phyloP scores from a whole-genome alignment of 1,140 invertebrate species.

The Brachionus angularis region DNA sequence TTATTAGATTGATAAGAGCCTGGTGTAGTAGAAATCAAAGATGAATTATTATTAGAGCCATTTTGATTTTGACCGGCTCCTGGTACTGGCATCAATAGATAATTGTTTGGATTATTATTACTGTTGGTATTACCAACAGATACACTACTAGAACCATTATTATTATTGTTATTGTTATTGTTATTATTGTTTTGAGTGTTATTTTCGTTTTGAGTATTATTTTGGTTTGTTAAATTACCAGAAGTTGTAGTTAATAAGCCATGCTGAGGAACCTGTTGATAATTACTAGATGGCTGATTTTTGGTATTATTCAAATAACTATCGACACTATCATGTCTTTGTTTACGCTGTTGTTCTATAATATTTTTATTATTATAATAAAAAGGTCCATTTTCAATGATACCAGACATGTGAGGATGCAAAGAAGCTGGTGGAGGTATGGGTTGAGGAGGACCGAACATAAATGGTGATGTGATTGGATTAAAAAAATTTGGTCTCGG shows the following conservation, averaged over 20 bases:
- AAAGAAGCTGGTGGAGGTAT: neutral
- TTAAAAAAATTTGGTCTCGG: constrained; percentile 25
- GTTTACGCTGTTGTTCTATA: neutral
- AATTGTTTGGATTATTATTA: neutral
- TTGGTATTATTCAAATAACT: constrained; percentile 37
- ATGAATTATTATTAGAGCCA: neutral
- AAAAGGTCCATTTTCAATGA: constrained; percentile 2
- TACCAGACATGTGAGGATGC: neutral
- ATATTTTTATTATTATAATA: neutral
- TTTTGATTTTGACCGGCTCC: too few species aligned
- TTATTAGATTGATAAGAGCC: constrained; percentile 4
- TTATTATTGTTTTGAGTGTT: neutral
- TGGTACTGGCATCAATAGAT: constrained; percentile 38
- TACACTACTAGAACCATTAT: too few species aligned
- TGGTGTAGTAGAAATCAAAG: constrained; percentile 6
- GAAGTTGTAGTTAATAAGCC: too few species aligned
- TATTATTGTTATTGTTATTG: too few species aligned
- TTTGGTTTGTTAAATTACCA: neutral
- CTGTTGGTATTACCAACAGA: too few species aligned
- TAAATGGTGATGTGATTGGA: constrained; percentile 8
- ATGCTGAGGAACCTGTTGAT: constrained; percentile 28
- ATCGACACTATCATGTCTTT: constrained; percentile 23
- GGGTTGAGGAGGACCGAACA: constrained; percentile 7
- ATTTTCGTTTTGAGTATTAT: neutral
- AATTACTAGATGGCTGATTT: neutral